These are phyloP conservation scores for Hirundo rustica DNA, from an alignment of 2,797 vertebrate species.

Conservation along the genomic window DNA sequence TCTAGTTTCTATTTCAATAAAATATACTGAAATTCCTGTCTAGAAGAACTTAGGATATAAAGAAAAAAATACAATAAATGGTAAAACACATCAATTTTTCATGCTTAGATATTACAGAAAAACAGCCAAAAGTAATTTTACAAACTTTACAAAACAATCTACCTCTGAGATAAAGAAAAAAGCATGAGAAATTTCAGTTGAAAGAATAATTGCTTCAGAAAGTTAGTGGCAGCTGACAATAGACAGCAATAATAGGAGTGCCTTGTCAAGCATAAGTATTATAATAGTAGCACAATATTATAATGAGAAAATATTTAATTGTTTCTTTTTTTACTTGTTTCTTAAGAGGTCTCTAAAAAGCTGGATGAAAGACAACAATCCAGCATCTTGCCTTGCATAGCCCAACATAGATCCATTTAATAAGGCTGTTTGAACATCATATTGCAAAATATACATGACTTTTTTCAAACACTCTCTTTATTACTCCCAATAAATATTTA, in stretches of 20 bases:
- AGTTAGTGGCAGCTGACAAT: conserved; percentile 30
- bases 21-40: conserved; percentile 16
- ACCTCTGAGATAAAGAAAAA: conserved; percentile 26
- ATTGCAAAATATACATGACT: neutral
- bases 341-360: neutral
- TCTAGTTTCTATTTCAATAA: conserved; percentile 15
- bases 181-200: conserved; percentile 14
- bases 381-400: neutral
- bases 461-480: neutral
- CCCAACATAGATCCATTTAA: neutral
- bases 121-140: conserved; percentile 20
- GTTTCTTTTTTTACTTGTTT: conserved; percentile 28
- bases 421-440: neutral
- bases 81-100: conserved; percentile 5
- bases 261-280: conserved; percentile 16
- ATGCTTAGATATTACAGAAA: conserved; percentile 11
- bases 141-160: conserved; percentile 16
- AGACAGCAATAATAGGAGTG: conserved; percentile 34
- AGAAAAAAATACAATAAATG: conserved; percentile 17
- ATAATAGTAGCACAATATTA: neutral
- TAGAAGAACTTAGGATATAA: conserved; percentile 15
- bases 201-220: conserved; percentile 44
- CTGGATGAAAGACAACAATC: neutral
- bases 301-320: conserved; percentile 49
- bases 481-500: neutral